Evolutionary conservation across 2,113 vertebrate species (phyloP), one percentile per base, ranked within the genome.

Genomic region (Scomber scombrus): DNA sequence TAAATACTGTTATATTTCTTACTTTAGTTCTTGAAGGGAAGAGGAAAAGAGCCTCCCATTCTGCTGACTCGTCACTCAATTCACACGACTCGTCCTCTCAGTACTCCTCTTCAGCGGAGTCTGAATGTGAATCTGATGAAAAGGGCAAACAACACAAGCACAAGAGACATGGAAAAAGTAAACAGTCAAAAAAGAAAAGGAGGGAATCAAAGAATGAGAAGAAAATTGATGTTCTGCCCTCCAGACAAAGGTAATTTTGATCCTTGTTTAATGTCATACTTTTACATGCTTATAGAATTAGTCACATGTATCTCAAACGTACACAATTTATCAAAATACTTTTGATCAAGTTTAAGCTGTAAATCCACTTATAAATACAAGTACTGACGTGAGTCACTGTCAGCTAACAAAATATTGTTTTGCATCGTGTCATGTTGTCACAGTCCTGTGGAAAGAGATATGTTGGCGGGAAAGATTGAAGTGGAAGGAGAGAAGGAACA

Each of bases 11-110:
- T n/a, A 10, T 75, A 10, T 81, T 62, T 71, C 50, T 23, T 63
- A 60, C 61, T 75, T 61, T 89, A 98, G 97, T 96, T 63, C 91
- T 97, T 78, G 95, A 97, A 91, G 96, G 96, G 85, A 97, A 96
- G 89, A 96, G 93, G 88, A 97, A 95, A 82, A 94, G 95, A 16
- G 82, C 89, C 2, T 94, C 96, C 1, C 91, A 95, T 90, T 96
- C 93, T 60, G 96, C 95, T 0, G 95, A 95, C 56, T 96, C 95
- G 21, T 97, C 96, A 54, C 91, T 89, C 70, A 94, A 94, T 86
- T 95, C 91, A 54, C 95, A 70, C 0, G 89, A 92, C 31, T 90
- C 88, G 0, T 91, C 95, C 10, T 95, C 95, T 49, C 94, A 93
- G 31, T 94, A 90, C 64, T 94, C 95, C 34, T 95, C 94, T 1